Conservation (phyloP, 1,140 invertebrate genomes). For the Linepithema humile region DNA sequence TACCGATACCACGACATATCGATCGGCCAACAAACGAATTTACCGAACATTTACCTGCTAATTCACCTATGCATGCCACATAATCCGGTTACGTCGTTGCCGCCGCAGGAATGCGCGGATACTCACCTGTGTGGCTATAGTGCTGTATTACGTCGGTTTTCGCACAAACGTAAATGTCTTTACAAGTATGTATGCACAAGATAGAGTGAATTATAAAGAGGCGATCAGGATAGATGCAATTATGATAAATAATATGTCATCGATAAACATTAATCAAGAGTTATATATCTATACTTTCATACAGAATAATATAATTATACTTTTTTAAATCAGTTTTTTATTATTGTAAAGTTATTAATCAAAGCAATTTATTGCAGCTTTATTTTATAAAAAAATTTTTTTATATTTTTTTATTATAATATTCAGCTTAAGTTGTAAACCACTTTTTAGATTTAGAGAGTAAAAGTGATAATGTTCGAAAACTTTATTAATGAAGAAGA, state of each 20-base stretch:
- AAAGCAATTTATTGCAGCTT: background rate
- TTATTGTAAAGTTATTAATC: background rate
- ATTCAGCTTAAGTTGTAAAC: background rate
- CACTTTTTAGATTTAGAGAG: background rate
- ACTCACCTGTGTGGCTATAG: constrained; percentile 66
- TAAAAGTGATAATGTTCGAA: background rate
- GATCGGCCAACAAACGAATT: constrained; percentile 72
- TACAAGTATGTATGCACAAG: background rate
- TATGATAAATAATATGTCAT: background rate
- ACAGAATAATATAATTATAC: background rate
- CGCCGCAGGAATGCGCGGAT: constrained; percentile 70
- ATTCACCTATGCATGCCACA: constrained; percentile 75
- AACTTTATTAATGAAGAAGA: background rate
- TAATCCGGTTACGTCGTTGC: constrained; percentile 74
- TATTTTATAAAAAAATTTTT: background rate
- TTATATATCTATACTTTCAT: background rate
- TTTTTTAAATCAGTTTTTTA: background rate
- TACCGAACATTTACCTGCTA: constrained; percentile 75
- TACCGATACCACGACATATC: constrained; percentile 33
- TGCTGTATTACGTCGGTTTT: constrained; percentile 43
- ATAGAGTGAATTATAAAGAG: constrained; percentile 33
- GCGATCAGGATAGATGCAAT: background rate
- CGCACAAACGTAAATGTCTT: constrained; percentile 28
- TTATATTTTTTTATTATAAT: background rate
- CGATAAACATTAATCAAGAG: background rate